Percentiles rank a stretch among this genome's conserved stretches.
phyloP scores from a whole-genome alignment of 2,888 invertebrate species.

The Caenorhabditis zanzibari region DNA sequence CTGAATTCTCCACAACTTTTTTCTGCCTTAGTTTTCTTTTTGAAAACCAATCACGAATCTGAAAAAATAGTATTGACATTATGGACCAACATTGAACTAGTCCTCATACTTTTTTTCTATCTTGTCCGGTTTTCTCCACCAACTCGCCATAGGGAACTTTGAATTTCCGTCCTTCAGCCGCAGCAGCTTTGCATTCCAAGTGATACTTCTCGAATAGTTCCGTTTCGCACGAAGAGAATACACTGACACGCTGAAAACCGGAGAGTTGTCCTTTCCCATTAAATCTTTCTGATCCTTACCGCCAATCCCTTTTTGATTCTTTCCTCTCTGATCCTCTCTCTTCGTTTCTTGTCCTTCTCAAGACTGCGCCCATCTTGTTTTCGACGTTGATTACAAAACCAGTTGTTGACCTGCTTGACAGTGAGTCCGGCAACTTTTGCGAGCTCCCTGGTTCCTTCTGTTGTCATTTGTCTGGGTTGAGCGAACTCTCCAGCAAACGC shows the following conservation, averaged over 20 bases:
- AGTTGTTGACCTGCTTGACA: conserved; percentile 14
- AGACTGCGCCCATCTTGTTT: conserved; percentile 22
- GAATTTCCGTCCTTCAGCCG: not conserved
- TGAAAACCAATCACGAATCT: conserved; percentile 31
- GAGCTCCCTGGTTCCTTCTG: not conserved
- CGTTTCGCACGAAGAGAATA: not conserved
- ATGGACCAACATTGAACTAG: not conserved
- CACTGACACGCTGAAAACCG: conserved; percentile 4
- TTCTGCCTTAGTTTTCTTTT: conserved; percentile 3
- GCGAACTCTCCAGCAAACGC: not conserved
- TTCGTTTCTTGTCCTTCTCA: conserved; percentile 11
- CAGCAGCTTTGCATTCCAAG: not conserved
- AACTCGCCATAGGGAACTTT: conserved; percentile 16
- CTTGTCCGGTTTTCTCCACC: conserved; percentile 13
- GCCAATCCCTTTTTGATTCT: not conserved
- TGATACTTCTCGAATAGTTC: conserved; percentile 5
- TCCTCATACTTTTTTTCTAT: conserved; percentile 17
- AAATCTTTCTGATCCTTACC: not conserved
- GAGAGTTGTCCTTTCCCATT: not conserved
- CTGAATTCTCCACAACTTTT: not conserved
- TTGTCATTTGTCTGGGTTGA: not conserved
- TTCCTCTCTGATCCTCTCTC: conserved; percentile 4
- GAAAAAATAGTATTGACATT: no score
- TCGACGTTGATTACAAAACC: conserved; percentile 29
- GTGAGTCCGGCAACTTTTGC: not conserved